Conservation (phyloP, 2,888 invertebrate species). For the Anoplius nigerrimus region DNA sequence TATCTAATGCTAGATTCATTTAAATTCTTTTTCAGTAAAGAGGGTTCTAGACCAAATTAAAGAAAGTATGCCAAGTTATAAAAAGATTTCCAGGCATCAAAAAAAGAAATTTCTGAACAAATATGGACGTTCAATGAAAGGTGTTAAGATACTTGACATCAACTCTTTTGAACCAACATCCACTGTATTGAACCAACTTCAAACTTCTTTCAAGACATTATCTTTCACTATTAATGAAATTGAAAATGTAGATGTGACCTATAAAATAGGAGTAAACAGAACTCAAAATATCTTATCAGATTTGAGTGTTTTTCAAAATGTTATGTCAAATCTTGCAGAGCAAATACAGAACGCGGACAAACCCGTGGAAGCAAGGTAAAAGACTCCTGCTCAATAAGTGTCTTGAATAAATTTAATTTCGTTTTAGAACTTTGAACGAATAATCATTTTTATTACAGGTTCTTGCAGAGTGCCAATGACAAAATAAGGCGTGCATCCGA, state of each 20-base stretch:
- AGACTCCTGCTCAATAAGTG: no score
- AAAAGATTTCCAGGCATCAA: background rate
- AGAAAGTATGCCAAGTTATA: background rate
- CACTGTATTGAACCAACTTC: background rate
- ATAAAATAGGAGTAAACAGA: background rate
- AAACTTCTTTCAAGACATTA: background rate
- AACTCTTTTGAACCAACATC: slow-evolving; percentile 1
- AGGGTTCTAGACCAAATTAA: background rate
- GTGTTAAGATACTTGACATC: background rate
- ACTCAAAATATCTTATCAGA: background rate
- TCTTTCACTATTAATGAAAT: background rate
- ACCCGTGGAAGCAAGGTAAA: background rate
- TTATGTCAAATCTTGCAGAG: background rate
- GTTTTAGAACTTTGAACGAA: no score
- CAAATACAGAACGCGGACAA: background rate
- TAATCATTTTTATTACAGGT: background rate
- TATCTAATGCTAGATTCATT: background rate
- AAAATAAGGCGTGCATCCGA: background rate
- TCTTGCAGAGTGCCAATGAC: background rate
- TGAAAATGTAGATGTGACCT: background rate
- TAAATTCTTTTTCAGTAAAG: background rate
- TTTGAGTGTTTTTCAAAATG: background rate
- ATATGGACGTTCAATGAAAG: background rate
- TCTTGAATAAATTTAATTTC: no score
- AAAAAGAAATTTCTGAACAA: no score